Evolutionary conservation across 53 echinoderm and acorn worm genomes (phyloP).

Genomic region (Astropecten irregularis): DNA sequence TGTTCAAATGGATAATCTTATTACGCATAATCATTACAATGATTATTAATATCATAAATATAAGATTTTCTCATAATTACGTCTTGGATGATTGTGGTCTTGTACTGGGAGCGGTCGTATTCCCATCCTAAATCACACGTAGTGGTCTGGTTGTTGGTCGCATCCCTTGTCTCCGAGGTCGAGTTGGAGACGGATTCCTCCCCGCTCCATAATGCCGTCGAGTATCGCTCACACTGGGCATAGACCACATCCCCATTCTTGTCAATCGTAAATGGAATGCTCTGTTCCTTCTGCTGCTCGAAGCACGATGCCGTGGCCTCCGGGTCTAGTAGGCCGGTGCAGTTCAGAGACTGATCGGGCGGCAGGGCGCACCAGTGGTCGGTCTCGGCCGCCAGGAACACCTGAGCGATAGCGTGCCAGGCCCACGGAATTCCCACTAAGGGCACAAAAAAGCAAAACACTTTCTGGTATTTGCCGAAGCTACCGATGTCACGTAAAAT

Average conservation of each 20-base stretch:
- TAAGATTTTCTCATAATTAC: background rate
- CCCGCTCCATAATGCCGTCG: background rate
- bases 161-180: background rate
- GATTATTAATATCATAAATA: background rate
- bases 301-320: background rate
- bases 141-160: background rate
- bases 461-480: constrained; percentile 38
- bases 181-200: background rate
- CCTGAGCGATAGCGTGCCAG: constrained; percentile 33
- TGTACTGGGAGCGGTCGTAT: constrained; percentile 56
- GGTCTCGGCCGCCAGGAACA: constrained; percentile 24
- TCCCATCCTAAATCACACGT: constrained; percentile 45
- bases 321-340: background rate
- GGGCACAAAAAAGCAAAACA: background rate
- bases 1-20: background rate
- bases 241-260: constrained; percentile 7
- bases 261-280: constrained; percentile 28
- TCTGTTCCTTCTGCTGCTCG: constrained; percentile 16
- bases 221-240: constrained; percentile 26
- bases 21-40: background rate
- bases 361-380: constrained; percentile 25
- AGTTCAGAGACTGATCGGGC: background rate
- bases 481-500: constrained; percentile 13
- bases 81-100: constrained; percentile 36
- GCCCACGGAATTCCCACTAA: background rate